Evolutionary conservation across 92 coral and sea anemone genomes (phyloP).

Genomic region (Pocillopora meandrina): DNA sequence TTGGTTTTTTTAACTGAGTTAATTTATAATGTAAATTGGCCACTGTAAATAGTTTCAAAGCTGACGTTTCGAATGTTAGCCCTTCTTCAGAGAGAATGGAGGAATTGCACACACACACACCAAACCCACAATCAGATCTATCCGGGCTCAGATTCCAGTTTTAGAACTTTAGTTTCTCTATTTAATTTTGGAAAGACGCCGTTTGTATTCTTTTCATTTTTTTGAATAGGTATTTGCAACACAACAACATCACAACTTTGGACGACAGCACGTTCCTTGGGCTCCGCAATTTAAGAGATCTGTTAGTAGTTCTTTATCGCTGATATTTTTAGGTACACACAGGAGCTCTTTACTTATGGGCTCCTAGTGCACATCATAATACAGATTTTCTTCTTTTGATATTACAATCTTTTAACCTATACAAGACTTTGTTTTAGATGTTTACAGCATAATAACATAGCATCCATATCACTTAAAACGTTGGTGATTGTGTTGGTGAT

Average conservation of each 20-base stretch:
- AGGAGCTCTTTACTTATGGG: no score
- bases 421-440: background rate
- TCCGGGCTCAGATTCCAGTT: no score
- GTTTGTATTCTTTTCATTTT: background rate
- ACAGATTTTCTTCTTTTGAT: background rate
- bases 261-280: background rate
- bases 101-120: no score
- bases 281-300: background rate
- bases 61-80: no score
- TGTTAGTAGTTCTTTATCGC: background rate
- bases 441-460: background rate
- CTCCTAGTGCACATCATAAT: no score
- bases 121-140: no score
- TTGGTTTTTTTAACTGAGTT: no score
- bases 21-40: no score
- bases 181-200: no score
- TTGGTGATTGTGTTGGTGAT: background rate
- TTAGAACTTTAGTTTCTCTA: no score
- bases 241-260: background rate
- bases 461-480: background rate
- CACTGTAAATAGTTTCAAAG: no score
- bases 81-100: no score
- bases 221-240: slow-evolving; percentile 4
- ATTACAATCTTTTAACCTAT: background rate
- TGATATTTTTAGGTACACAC: background rate